phyloP scores from a whole-genome alignment of 2,113 vertebrate genomes.

The Verasper variegatus region DNA sequence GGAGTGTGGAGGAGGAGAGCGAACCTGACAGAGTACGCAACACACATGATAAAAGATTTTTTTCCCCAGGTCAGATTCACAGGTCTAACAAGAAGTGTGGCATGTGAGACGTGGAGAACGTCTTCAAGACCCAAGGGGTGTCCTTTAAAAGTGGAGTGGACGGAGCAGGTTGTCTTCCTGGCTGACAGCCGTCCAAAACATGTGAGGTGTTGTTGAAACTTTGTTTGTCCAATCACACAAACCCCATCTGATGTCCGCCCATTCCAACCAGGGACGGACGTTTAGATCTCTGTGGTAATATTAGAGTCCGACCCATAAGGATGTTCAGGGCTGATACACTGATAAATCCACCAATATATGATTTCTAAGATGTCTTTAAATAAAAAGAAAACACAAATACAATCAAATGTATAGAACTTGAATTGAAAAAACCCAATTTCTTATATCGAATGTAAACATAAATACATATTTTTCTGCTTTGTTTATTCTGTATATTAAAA shows the following conservation, averaged over 20 bases:
- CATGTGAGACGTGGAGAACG: neutral
- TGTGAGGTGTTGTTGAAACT: neutral
- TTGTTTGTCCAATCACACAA: neutral
- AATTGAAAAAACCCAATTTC: no score
- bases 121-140: neutral
- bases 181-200: conserved; percentile 32
- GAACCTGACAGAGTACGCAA: conserved; percentile 6
- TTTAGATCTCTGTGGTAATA: neutral
- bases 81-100: neutral
- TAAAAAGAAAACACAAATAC: no score
- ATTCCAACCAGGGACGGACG: no score
- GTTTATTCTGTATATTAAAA: no score
- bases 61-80: conserved; percentile 3
- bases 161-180: neutral
- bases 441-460: no score
- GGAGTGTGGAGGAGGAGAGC: neutral
- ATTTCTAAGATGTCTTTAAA: no score
- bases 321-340: no score
- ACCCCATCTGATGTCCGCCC: neutral
- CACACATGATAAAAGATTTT: neutral
- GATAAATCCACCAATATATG: no score
- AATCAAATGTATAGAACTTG: no score
- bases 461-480: no score
- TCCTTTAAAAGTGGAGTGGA: neutral
- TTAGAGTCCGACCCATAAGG: neutral